Conservation (phyloP, 64 coral and sea anemone genomes). For the Montipora sp. region DNA sequence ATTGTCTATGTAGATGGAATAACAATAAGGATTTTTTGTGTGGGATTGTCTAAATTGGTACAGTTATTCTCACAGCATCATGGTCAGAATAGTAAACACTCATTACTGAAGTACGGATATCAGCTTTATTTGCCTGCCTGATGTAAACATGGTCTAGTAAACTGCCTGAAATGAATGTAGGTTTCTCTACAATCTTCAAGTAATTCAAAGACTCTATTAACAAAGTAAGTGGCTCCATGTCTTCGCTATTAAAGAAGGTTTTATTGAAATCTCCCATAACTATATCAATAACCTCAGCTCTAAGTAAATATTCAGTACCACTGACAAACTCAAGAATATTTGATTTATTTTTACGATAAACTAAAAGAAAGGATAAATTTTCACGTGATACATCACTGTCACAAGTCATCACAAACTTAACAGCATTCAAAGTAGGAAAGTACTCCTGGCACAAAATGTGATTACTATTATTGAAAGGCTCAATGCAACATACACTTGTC, state of each 20-base stretch:
- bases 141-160: conserved; percentile 1
- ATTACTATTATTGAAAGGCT: not conserved
- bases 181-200: not conserved
- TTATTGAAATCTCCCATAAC: conserved; percentile 6
- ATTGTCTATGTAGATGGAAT: no score
- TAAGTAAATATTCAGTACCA: conserved; percentile 18
- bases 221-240: not conserved
- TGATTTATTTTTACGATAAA: conserved; percentile 50
- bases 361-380: conserved; percentile 28
- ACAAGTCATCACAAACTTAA: not conserved
- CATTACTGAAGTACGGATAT: not conserved
- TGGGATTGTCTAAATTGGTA: no score
- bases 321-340: conserved; percentile 6
- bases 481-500: conserved; percentile 20
- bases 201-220: conserved; percentile 6
- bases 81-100: no score
- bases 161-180: no score
- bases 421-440: no score
- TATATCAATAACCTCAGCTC: conserved; percentile 25
- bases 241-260: conserved; percentile 14
- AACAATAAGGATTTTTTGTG: no score
- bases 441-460: no score
- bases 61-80: no score
- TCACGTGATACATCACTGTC: not conserved
- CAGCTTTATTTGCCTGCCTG: not conserved